A percentile compares a stretch with the other conserved stretches of the same genome.
Evolutionary conservation across 2,888 invertebrate species (phyloP).

Genomic region (Formica aserva): DNA sequence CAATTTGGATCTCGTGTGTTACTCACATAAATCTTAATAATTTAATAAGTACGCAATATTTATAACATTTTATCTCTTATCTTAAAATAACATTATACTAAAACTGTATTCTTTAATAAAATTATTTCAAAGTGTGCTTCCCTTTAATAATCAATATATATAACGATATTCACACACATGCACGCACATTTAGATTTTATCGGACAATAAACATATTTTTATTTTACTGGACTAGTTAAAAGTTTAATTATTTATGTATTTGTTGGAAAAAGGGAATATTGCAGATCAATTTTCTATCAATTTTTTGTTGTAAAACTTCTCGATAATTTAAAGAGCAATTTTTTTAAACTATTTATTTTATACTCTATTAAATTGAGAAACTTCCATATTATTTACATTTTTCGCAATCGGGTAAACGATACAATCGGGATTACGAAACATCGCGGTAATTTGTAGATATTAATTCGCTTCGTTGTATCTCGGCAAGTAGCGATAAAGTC

Average conservation of each 20-base stretch:
- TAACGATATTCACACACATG: too few species aligned
- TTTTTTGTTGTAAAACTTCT: neutral
- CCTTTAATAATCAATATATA: neutral
- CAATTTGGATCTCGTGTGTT: neutral
- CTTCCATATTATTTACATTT: neutral
- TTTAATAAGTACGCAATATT: neutral
- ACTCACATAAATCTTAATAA: neutral
- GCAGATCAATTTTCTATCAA: neutral
- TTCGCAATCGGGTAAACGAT: neutral
- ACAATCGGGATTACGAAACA: constrained; percentile 5
- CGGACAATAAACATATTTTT: neutral
- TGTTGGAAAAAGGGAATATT: neutral
- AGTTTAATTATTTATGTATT: neutral
- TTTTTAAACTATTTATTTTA: neutral
- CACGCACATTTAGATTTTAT: neutral
- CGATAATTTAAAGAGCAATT: neutral
- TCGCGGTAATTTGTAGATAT: constrained; percentile 66
- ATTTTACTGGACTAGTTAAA: constrained; percentile 7
- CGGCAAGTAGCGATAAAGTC: constrained; percentile 71
- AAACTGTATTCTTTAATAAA: neutral
- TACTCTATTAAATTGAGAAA: neutral
- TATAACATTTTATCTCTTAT: neutral
- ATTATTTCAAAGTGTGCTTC: neutral
- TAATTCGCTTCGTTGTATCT: constrained; percentile 63
- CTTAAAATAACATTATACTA: neutral